Evolutionary conservation across 2,888 invertebrate genomes (phyloP).

Genomic region (Acleris laterana): DNA sequence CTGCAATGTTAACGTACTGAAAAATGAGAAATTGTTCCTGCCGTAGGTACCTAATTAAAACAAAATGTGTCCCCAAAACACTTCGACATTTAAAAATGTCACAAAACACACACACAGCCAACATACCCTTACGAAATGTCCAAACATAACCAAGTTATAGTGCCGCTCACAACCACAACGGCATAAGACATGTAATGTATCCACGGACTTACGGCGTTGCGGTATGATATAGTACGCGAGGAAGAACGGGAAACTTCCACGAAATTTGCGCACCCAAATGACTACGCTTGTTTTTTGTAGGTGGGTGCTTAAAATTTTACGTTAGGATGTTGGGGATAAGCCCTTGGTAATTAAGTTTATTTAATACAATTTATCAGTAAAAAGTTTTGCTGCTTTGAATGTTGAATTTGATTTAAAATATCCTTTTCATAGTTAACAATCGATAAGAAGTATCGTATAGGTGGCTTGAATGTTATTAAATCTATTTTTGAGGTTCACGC

Average conservation of each 20-base stretch:
- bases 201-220: constrained; percentile 14
- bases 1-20: too few relatives aligned
- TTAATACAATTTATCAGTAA: constrained; percentile 3
- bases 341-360: constrained; percentile 47
- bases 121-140: constrained; percentile 51
- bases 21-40: background rate
- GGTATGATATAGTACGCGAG: constrained; percentile 46
- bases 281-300: constrained; percentile 83
- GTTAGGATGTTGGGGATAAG: constrained; percentile 59
- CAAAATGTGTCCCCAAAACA: constrained; percentile 16
- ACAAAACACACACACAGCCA: constrained; percentile 54
- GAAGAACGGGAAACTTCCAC: constrained; percentile 80
- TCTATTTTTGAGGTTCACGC: too few relatives aligned
- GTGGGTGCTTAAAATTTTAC: constrained; percentile 71
- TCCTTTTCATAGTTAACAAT: too few relatives aligned
- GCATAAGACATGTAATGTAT: background rate
- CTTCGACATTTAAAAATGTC: constrained; percentile 42
- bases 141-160: constrained; percentile 61
- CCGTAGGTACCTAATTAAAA: constrained; percentile 17
- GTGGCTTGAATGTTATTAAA: too few relatives aligned
- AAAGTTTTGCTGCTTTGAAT: too few relatives aligned
- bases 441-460: too few relatives aligned
- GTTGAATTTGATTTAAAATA: too few relatives aligned
- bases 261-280: constrained; percentile 82
- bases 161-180: constrained; percentile 35